Evolutionary conservation across 2,113 vertebrate species (phyloP), one percentile per base, ranked within the genome.

Genomic region (Gambusia affinis): DNA sequence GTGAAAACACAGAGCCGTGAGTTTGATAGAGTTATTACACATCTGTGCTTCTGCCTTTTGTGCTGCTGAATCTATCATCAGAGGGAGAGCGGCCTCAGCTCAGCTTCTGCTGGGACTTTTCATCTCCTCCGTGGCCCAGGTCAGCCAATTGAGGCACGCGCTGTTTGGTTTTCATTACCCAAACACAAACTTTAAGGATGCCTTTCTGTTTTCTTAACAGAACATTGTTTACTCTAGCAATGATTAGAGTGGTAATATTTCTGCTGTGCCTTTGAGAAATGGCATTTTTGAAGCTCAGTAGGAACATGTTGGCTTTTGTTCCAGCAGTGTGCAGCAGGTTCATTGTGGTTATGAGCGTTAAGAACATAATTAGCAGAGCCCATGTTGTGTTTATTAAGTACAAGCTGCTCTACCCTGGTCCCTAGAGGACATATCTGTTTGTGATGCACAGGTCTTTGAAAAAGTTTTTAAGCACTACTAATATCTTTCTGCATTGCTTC

Each of bases 101-200:
- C 75, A 67, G 89, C 82, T 90, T 89, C 87, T 84, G 84, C 42
- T 64, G 83, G 87, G 89, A 89, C 85, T 71, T 93, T 75, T 93
- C 89, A 92, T 93, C 92, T 91, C 89, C 82, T 69, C 61, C 0
- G 75, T 82, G 88, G 86, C 86, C 84, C 82, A 72, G 92, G 92
- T 94, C 92, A 92, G 85, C 80, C 88, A 92, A 92, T 92, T 88
- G 77, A 87, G 33, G 74, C 81, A 84, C 87, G 84, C 82, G 64
- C 79, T 94, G 94, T 94, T 95, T 94, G 92, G 84, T 87, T 95
- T 95, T 94, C 91, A 95, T 95, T 92, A 92, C 91, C 91, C 93
- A 93, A 94, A 91, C 88, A 85, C 92, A 93, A 93, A 93, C 90
- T 72, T 72, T 81, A 88, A 89, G 81, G 87, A 79, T 82, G 85